phyloP scores from a whole-genome alignment of 2,888 invertebrate genomes.

The Barypeithes pellucidus region DNA sequence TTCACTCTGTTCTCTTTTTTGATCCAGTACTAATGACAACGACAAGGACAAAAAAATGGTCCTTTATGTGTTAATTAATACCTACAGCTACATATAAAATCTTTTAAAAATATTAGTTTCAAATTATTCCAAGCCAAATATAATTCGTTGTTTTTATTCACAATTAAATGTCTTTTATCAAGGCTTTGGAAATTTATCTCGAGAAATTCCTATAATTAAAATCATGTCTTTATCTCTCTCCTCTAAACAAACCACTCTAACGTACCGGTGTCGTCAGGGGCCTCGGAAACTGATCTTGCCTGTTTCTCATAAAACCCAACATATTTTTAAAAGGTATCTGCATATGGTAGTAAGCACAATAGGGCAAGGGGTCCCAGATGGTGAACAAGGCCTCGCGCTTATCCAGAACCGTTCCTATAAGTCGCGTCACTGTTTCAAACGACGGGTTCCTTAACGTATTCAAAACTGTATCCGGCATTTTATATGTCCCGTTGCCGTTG shows the following conservation, averaged over 20 bases:
- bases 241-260: constrained; percentile 56
- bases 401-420: constrained; percentile 81
- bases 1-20: too few relatives aligned
- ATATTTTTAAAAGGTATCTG: constrained; percentile 80
- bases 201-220: constrained; percentile 11
- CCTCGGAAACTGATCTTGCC: constrained; percentile 68
- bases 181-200: constrained; percentile 13
- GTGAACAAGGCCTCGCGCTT: constrained; percentile 87
- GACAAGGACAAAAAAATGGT: too few relatives aligned
- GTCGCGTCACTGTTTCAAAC: constrained; percentile 73
- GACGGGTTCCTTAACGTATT: constrained; percentile 71
- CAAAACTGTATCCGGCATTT: constrained; percentile 76
- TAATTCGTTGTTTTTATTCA: background rate
- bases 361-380: constrained; percentile 90
- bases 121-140: background rate
- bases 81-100: too few relatives aligned
- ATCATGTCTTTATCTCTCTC: constrained; percentile 45
- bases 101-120: too few relatives aligned
- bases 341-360: constrained; percentile 89
- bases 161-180: constrained; percentile 5
- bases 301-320: constrained; percentile 73
- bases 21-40: too few relatives aligned
- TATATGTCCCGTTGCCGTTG: constrained; percentile 73
- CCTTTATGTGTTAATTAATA: too few relatives aligned
- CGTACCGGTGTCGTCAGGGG: constrained; percentile 68